A percentile compares a stretch with the other conserved stretches of the same genome.
Evolutionary conservation across 2,888 invertebrate genomes (phyloP).

Genomic region (Cecidostiba fungosa): DNA sequence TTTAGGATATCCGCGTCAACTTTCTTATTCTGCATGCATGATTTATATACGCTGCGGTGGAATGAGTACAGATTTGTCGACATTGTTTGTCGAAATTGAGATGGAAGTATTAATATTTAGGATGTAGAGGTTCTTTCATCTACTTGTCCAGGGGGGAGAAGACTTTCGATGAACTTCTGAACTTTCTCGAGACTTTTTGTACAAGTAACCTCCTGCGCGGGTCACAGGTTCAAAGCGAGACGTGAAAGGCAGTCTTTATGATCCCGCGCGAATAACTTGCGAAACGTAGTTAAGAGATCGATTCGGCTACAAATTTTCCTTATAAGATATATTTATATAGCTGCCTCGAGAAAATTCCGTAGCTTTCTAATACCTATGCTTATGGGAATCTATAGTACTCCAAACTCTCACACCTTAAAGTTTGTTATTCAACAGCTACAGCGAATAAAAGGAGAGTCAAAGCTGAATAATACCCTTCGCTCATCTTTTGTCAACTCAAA

Average conservation of each 20-base stretch:
- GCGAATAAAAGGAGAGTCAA: too few species aligned
- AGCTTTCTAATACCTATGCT: background rate
- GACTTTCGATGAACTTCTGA: constrained; percentile 40
- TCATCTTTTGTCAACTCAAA: background rate
- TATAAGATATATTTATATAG: background rate
- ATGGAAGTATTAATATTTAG: background rate
- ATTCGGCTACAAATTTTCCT: background rate
- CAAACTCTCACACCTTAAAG: background rate
- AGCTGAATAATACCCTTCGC: too few species aligned
- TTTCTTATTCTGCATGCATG: background rate
- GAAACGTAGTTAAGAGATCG: background rate
- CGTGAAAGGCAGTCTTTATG: constrained; percentile 38
- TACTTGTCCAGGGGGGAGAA: background rate
- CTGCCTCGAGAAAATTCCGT: background rate
- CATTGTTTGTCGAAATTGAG: background rate
- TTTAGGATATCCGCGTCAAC: background rate
- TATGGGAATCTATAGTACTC: background rate
- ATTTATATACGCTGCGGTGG: background rate
- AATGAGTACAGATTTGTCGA: background rate
- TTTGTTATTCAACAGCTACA: background rate
- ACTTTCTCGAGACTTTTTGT: constrained; percentile 35
- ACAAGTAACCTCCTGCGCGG: background rate
- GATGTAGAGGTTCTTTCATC: background rate
- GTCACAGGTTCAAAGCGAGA: constrained; percentile 20
- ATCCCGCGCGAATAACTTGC: background rate